Conservation (phyloP, 2,797 vertebrate species). For the Pempheris klunzingeri region DNA sequence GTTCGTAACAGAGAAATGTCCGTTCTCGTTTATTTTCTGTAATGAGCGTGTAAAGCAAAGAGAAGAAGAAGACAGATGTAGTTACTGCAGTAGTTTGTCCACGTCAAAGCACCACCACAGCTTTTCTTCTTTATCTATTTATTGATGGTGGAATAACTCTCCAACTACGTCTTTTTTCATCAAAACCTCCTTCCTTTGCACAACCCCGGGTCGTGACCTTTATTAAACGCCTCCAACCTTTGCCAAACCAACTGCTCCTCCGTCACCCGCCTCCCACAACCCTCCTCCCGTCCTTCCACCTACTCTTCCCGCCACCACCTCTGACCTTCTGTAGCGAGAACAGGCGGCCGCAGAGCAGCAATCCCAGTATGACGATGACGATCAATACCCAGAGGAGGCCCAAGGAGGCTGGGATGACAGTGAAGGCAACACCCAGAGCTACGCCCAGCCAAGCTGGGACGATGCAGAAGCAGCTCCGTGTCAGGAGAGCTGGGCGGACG, state of each 20-base stretch:
- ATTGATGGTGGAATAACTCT: conserved; percentile 3
- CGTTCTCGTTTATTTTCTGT: neutral
- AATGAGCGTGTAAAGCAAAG: neutral
- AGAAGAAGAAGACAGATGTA: neutral
- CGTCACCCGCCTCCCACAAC: neutral
- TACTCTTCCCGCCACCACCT: conserved; percentile 1
- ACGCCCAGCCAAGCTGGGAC: conserved; percentile 56
- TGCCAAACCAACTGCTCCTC: neutral
- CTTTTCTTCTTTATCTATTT: neutral
- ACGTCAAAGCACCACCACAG: neutral
- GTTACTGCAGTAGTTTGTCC: neutral
- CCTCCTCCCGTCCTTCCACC: neutral
- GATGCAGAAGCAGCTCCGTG: neutral
- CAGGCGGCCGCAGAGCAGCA: conserved; percentile 32
- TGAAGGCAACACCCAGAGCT: conserved; percentile 22
- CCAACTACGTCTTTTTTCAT: neutral
- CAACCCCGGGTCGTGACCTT: conserved; percentile 1
- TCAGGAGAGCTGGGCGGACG: conserved; percentile 40
- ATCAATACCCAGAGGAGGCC: conserved; percentile 29
- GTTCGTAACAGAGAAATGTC: neutral
- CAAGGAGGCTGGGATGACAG: conserved; percentile 46
- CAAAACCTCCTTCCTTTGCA: conserved; percentile 26
- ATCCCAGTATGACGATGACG: conserved; percentile 4
- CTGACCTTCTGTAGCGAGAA: conserved; percentile 41
- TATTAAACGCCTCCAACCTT: neutral